phyloP scores from a whole-genome alignment of 2,113 vertebrate species.

The Erythrolamprus reginae region DNA sequence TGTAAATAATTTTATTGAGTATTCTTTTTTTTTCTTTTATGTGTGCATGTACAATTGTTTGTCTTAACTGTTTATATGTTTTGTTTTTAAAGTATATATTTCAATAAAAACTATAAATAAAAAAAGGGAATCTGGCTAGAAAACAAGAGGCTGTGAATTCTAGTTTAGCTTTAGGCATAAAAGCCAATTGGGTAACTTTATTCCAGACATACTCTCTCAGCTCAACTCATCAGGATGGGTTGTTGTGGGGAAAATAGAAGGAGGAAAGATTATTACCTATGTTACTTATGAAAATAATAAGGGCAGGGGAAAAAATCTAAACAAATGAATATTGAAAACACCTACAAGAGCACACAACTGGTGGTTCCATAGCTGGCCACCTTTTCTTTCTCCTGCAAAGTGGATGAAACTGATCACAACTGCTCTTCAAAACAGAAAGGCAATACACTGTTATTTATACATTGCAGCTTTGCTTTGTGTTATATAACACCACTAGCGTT shows the following conservation, averaged over 20 bases:
- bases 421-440: neutral
- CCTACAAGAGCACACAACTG: conserved; percentile 17
- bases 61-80: no score
- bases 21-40: no score
- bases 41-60: no score
- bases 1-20: no score
- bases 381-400: conserved; percentile 23
- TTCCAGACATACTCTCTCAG: neutral
- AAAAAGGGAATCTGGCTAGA: neutral
- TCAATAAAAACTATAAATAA: no score
- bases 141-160: neutral
- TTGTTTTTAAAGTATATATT: no score
- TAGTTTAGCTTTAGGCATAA: neutral
- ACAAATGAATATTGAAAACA: neutral
- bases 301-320: neutral
- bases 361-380: neutral
- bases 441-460: neutral
- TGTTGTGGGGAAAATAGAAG: neutral
- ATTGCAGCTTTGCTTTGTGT: neutral
- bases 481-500: neutral
- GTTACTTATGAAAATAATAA: neutral
- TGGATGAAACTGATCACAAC: neutral
- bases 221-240: neutral
- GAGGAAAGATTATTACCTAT: neutral
- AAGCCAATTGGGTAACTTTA: neutral